Conservation (phyloP, 2,113 vertebrate genomes). For the Alligator mississippiensis region DNA sequence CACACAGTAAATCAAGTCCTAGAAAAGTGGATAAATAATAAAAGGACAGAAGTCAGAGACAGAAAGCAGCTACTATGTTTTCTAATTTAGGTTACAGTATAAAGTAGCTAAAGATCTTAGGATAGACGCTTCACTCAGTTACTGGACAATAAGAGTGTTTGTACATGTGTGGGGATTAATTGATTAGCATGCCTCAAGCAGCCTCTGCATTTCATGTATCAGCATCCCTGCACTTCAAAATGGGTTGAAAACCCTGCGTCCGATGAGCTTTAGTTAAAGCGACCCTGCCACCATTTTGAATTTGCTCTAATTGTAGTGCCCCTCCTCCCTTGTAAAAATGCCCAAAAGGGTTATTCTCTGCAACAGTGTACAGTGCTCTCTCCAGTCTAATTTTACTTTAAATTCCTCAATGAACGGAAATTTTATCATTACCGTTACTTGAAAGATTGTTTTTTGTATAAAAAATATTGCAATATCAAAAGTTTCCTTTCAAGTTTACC, state of each 20-base stretch:
- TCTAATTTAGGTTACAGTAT: too few relatives aligned
- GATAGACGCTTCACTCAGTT: background rate
- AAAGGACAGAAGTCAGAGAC: background rate
- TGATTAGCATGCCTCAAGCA: too few relatives aligned
- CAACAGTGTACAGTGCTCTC: background rate
- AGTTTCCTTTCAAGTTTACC: background rate
- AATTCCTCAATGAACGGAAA: background rate
- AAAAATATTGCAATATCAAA: background rate
- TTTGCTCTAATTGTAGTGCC: too few relatives aligned
- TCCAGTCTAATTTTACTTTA: background rate
- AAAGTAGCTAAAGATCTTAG: too few relatives aligned
- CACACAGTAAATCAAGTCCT: background rate
- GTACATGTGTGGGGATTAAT: too few relatives aligned
- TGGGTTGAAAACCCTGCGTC: too few relatives aligned
- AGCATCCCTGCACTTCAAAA: too few relatives aligned
- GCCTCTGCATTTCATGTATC: too few relatives aligned
- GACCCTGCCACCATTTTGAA: too few relatives aligned
- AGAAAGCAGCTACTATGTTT: background rate
- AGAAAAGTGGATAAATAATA: background rate
- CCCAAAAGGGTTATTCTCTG: background rate
- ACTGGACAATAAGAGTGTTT: background rate
- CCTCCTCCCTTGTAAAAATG: too few relatives aligned
- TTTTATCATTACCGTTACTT: background rate
- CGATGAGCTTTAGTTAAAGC: too few relatives aligned
- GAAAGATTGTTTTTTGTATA: background rate